phyloP scores from a whole-genome alignment of 2,797 vertebrate genomes.

The Gephyroberyx darwinii region DNA sequence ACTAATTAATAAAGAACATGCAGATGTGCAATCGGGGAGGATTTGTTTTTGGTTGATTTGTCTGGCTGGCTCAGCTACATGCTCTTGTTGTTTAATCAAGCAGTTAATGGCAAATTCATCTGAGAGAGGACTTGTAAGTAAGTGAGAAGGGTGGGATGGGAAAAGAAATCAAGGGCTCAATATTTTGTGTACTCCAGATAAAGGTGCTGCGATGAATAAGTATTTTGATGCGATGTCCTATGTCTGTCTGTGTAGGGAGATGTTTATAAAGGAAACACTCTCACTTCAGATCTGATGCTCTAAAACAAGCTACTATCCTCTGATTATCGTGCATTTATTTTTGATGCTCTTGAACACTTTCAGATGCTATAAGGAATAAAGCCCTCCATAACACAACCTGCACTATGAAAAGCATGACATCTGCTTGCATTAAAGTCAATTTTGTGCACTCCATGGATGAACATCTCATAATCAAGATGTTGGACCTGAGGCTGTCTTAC shows the following conservation, averaged over 20 bases:
- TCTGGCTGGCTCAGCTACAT: constrained; percentile 53
- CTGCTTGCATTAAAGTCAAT: constrained; percentile 60
- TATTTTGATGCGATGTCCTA: neutral
- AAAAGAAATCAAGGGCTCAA: neutral
- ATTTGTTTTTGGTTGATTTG: constrained; percentile 64
- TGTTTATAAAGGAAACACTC: neutral
- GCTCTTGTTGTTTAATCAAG: constrained; percentile 71
- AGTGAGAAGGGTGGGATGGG: constrained; percentile 13
- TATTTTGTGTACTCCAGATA: constrained; percentile 11
- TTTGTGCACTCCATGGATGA: constrained; percentile 18
- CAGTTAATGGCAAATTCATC: constrained; percentile 70
- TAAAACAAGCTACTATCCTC: neutral
- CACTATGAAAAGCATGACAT: constrained; percentile 48
- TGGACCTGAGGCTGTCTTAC: constrained; percentile 54
- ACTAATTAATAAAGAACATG: constrained; percentile 82
- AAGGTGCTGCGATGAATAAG: constrained; percentile 12
- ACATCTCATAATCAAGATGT: constrained; percentile 61
- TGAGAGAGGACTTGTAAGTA: constrained; percentile 49
- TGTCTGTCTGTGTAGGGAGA: neutral
- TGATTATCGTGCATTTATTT: constrained; percentile 20
- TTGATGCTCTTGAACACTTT: constrained; percentile 22
- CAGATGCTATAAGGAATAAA: constrained; percentile 15
- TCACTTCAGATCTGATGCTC: neutral
- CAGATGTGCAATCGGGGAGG: constrained; percentile 76
- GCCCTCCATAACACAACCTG: neutral